Evolutionary conservation across 1,140 invertebrate species (phyloP), one percentile per base, ranked within the genome.

Genomic region (Ooceraea biroi): DNA sequence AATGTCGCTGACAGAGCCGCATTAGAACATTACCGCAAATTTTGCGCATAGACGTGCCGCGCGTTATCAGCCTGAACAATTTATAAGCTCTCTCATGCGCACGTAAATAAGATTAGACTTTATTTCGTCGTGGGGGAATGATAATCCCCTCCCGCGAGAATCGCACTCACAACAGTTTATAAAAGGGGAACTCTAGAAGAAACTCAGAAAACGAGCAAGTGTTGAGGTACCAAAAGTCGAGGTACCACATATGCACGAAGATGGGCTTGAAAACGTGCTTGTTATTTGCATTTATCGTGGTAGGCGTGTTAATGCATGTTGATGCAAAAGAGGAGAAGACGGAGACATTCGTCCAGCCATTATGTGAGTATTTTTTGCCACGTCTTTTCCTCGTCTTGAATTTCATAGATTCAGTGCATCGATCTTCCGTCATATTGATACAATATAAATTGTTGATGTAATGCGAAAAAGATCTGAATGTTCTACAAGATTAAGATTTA

Each of bases 41-140:
- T 57, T 69, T 12, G 7, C 36, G n/a, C 14, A n/a, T 22, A 25
- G 52, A 72, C 22, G 66, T 7, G 36, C 2, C 36, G 36, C 36
- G 36, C 36, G 36, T 36, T 36, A n/a, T n/a, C 3, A 10, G 11
- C 12, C 0, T 72, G 41, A 25, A 41, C 19, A 57, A 12, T 7
- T 41, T 19, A 1, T 30, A 7, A 55, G 19, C n/a, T 5, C n/a
- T 0, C 14, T 55, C n/a, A 36, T 36, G 52, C 52, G 0, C 17
- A 17, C 8, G 2, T 11, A 72, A 72, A 57, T 58, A 57, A 25
- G 52, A 44, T 73, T 73, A 57, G 14, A 57, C 14, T 73, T 58
- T 44, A 73, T 41, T n/a, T 58, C 41, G 14, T 50, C 25, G n/a
- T 3, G n/a, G n/a, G 12, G 7, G 14, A 57, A 55, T 22, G 50